These are phyloP conservation scores for Meriones psammophilus DNA, from an alignment of 2,797 vertebrate genomes.

Conservation along the genomic window DNA sequence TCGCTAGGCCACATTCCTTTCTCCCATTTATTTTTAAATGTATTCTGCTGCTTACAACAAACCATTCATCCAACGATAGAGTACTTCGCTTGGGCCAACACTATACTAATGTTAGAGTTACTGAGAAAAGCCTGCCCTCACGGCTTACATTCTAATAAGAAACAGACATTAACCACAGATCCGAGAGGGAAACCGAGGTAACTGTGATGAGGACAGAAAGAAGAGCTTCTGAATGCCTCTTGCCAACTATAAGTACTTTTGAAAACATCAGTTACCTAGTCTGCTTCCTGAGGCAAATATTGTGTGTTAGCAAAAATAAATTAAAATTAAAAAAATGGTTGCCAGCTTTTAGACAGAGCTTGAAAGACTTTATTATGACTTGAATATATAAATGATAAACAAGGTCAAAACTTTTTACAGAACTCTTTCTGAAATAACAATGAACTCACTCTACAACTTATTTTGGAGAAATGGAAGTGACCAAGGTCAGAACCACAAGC, in stretches of 20 bases:
- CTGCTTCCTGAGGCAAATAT: conserved; percentile 35
- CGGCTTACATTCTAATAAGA: conserved; percentile 61
- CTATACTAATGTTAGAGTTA: conserved; percentile 50
- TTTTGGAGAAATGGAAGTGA: background rate
- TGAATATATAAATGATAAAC: conserved; percentile 44
- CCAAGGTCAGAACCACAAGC: background rate
- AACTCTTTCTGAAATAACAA: conserved; percentile 36
- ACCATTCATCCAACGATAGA: conserved; percentile 63
- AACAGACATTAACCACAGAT: conserved; percentile 46
- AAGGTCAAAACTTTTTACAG: conserved; percentile 39
- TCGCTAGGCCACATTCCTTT: conserved; percentile 63
- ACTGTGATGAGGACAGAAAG: conserved; percentile 33
- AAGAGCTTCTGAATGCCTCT: conserved; percentile 42
- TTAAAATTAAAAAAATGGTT: conserved; percentile 17
- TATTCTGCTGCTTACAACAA: conserved; percentile 67
- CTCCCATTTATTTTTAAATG: conserved; percentile 62
- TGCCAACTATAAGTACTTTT: conserved; percentile 46
- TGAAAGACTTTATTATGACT: conserved; percentile 57
- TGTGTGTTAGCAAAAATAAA: background rate
- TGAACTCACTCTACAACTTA: conserved; percentile 50
- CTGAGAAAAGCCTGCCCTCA: conserved; percentile 32
- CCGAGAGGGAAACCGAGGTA: conserved; percentile 52
- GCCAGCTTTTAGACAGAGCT: conserved; percentile 53
- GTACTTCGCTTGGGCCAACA: conserved; percentile 44
- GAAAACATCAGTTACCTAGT: conserved; percentile 60